Evolutionary conservation across 2,797 vertebrate genomes (phyloP), one percentile per base, ranked within the genome.

Genomic region (Todus mexicanus): DNA sequence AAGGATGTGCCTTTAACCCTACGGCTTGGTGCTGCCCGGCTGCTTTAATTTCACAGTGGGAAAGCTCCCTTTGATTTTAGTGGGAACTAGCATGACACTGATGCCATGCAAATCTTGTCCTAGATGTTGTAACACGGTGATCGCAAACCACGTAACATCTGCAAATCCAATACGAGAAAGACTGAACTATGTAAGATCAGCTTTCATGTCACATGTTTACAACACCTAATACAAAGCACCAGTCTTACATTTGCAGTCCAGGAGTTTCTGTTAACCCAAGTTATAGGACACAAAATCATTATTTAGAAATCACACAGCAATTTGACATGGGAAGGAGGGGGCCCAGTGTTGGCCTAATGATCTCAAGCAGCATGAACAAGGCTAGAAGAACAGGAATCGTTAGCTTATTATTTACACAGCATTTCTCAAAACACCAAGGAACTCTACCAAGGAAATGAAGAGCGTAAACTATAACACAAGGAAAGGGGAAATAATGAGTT

Each of bases 221-320:
- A 84, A 25, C 27, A 61, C 10, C n/a, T n/a, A 79, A 70, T 68
- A 83, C 50, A 43, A 73, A 73, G 31, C 19, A 70, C 60, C 31
- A 40, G 56, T 11, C 31, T 64, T 75, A 42, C 48, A 68, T 56
- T 88, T 88, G 47, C 64, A 50, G 57, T 45, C 54, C 56, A 60
- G 64, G 83, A 84, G 74, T 63, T 92, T 87, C 84, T 84, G 65
- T 72, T 93, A 85, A 65, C 50, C 35, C 27, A 59, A 70, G 76
- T 27, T 63, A 21, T 13, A n/a, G 65, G 91, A 87, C 89, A 95
- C 18, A 93, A 94, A 95, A 90, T 88, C 80, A 42, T 95, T 95
- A 93, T 68, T 94, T 93, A 86, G 94, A 94, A 94, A 92, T 91
- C 85, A 90, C 33, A 53, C 23, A 74, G 77, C 85, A 93, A 84